Evolutionary conservation across 2,797 vertebrate genomes (phyloP), one percentile per base, ranked within the genome.

Genomic region (Sandelia bainsii): DNA sequence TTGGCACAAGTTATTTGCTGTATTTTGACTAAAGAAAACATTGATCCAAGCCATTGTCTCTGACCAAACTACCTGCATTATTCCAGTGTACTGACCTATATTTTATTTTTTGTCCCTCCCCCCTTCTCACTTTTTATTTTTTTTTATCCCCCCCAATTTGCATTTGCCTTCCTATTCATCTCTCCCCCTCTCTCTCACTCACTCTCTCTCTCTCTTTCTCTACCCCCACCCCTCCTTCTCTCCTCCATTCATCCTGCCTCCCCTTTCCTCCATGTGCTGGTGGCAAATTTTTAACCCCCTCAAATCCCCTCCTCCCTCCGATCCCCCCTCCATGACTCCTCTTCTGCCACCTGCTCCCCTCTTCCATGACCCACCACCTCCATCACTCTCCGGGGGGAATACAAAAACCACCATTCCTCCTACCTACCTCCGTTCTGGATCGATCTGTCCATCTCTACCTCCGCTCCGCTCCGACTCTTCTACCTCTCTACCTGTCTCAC

Each of bases 1-100:
- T 84, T 96, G 89, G 75, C 95, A 89, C 93, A 94, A 93, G 77
- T 96, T 93, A 95, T 97, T 96, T 96, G 96, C 96, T 96, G 95
- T 94, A 96, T 95, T 91, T 77, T 82, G 68, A 85, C 79, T 75
- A 90, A 89, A 91, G 84, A 95, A 95, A 96, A 95, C 96, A 95
- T 97, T 96, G 96, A 96, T 95, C 96, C 76, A 77, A 96, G 96
- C 96, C 97, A 98, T 98, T 95, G 87, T 97, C 85, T 98, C 96
- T 98, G 96, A 99, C 96, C 96, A 97, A 96, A 97, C 96, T 96
- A 87, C 96, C 96, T 98, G 97, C 97, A 98, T 98, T 98, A 83
- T 90, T 97, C 96, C 96, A 96, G 95, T 91, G 96, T 98, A 99
- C 97, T 99, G 97, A 99, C 97, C 96, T 98, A 94, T 98, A 96